These are phyloP conservation scores for Drosophila limbata DNA, from an alignment of 2,888 invertebrate species.

Conservation along the genomic window DNA sequence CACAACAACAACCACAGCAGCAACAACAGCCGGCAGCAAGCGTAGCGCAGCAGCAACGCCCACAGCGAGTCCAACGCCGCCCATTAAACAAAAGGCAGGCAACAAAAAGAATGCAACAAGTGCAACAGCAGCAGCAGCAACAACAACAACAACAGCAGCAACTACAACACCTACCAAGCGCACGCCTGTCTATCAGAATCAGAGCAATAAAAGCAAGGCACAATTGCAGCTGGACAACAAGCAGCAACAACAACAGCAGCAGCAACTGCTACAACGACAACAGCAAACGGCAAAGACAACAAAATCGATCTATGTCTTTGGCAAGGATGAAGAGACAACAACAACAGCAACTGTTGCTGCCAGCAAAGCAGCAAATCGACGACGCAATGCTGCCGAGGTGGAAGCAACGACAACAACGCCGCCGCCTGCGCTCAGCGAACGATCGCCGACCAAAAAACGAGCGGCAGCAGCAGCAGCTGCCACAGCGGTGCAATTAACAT, in stretches of 20 bases:
- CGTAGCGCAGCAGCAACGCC: slow-evolving; percentile 52
- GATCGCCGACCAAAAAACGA: slow-evolving; percentile 72
- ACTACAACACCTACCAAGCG: slow-evolving; percentile 73
- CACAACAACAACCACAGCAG: slow-evolving; percentile 2
- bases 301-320: slow-evolving; percentile 89
- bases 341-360: slow-evolving; percentile 25
- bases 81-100: slow-evolving; percentile 46
- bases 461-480: slow-evolving; percentile 75
- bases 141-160: slow-evolving; percentile 13
- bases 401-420: slow-evolving; percentile 41
- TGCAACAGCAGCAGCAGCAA: slow-evolving; percentile 34
- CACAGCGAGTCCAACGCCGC: slow-evolving; percentile 46
- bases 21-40: slow-evolving; percentile 16
- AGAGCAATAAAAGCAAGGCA: slow-evolving; percentile 36
- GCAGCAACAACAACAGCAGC: slow-evolving; percentile 75
- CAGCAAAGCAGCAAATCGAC: slow-evolving; percentile 84
- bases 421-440: slow-evolving; percentile 64
- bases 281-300: slow-evolving; percentile 6
- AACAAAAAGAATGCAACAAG: slow-evolving; percentile 32
- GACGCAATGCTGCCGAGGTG: slow-evolving; percentile 68
- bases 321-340: slow-evolving; percentile 88
- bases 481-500: slow-evolving; percentile 83
- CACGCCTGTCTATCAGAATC: slow-evolving; percentile 87
- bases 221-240: slow-evolving; percentile 42
- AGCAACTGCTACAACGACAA: slow-evolving; percentile 2